Conservation (phyloP, 2,113 vertebrate genomes). For the Centrocercus urophasianus region DNA sequence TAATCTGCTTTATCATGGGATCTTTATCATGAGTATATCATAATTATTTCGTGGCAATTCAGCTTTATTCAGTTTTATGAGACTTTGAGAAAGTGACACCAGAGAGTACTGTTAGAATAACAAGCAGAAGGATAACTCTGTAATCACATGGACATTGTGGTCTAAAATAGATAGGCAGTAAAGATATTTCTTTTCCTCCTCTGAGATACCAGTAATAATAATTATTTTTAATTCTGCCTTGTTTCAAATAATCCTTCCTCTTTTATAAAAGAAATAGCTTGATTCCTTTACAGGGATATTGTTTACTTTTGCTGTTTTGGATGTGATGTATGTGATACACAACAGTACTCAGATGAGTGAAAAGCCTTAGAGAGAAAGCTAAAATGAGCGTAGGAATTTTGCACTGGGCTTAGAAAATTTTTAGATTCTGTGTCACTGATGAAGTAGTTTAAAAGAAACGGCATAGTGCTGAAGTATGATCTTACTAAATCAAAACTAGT, state of each 20-base stretch:
- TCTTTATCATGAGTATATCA: neutral
- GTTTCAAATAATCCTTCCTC: neutral
- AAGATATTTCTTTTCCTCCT: neutral
- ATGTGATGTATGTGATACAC: neutral
- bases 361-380: neutral
- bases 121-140: neutral
- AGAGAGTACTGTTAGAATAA: neutral
- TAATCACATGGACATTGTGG: neutral
- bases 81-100: neutral
- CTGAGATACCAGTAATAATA: neutral
- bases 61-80: neutral
- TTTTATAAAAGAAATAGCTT: neutral
- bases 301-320: neutral
- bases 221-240: neutral
- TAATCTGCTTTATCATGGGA: neutral
- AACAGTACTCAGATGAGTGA: neutral
- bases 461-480: neutral
- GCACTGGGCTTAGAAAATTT: neutral
- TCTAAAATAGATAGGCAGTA: neutral
- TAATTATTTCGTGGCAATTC: neutral
- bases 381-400: neutral
- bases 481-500: neutral
- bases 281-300: neutral
- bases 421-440: neutral
- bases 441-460: neutral